Evolutionary conservation across 1,140 invertebrate species (phyloP).

Genomic region (Pachypsylla venusta): DNA sequence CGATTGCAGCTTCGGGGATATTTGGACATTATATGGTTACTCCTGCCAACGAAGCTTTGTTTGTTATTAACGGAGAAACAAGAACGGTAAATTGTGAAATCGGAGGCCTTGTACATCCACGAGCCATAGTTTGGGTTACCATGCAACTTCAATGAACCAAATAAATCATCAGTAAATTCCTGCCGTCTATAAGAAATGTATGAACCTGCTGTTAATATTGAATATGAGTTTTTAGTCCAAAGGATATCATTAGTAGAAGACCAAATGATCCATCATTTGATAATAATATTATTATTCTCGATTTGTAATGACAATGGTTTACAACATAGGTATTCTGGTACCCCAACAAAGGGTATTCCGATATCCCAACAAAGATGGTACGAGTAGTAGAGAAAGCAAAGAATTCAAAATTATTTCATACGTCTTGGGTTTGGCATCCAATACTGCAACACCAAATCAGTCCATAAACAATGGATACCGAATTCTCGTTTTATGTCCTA

Average conservation of each 20-base stretch:
- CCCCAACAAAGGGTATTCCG: too few species aligned
- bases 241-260: background rate
- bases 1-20: slow-evolving; percentile 48
- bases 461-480: too few species aligned
- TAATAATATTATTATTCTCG: background rate
- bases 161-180: background rate
- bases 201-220: too few species aligned
- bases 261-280: background rate
- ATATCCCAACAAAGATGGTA: too few species aligned
- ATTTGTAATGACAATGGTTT: background rate
- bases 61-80: slow-evolving; percentile 56
- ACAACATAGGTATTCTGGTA: background rate
- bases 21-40: slow-evolving; percentile 64
- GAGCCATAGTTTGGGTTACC: slow-evolving; percentile 49
- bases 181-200: too few species aligned
- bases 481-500: too few species aligned
- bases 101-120: slow-evolving; percentile 47
- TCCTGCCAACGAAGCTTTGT: slow-evolving; percentile 51
- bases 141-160: slow-evolving; percentile 25
- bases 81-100: slow-evolving; percentile 64
- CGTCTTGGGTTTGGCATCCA: too few species aligned
- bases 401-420: too few species aligned
- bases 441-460: too few species aligned
- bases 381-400: too few species aligned
- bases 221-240: background rate